Conservation (phyloP, 2,797 vertebrate genomes). For the Antrozous pallidus region DNA sequence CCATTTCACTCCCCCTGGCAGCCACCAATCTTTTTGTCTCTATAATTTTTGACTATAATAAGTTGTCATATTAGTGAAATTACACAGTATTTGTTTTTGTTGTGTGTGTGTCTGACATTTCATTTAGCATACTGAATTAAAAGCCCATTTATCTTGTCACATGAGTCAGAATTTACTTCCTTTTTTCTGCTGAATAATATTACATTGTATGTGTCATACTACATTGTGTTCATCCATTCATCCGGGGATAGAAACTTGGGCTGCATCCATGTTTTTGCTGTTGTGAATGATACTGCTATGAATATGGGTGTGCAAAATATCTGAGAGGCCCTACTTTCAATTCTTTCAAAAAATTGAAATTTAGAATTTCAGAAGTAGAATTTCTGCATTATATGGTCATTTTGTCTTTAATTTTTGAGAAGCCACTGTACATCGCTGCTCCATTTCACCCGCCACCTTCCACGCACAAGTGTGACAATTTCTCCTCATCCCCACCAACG, state of each 20-base stretch:
- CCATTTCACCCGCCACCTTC: not conserved
- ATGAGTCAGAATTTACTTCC: not conserved
- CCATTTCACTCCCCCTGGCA: not conserved
- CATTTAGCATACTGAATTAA: not conserved
- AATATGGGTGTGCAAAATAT: not conserved
- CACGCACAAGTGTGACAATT: not conserved
- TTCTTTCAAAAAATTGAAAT: not conserved
- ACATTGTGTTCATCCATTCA: not conserved
- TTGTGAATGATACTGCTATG: not conserved
- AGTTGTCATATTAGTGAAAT: not conserved
- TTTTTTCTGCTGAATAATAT: not conserved
- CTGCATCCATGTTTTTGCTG: not conserved
- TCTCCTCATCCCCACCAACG: not conserved
- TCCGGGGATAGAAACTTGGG: not conserved
- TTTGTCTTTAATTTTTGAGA: not conserved
- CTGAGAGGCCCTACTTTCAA: not conserved
- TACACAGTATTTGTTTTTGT: not conserved
- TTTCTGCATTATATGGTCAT: not conserved
- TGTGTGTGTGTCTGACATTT: not conserved
- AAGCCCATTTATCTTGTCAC: not conserved
- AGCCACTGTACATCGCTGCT: not conserved
- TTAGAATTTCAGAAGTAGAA: not conserved
- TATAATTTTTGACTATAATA: not conserved
- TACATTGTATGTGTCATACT: not conserved
- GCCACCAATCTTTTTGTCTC: not conserved